Evolutionary conservation across 1,140 invertebrate genomes (phyloP), one percentile per base, ranked within the genome.

Genomic region (Rhyzopertha dominica): DNA sequence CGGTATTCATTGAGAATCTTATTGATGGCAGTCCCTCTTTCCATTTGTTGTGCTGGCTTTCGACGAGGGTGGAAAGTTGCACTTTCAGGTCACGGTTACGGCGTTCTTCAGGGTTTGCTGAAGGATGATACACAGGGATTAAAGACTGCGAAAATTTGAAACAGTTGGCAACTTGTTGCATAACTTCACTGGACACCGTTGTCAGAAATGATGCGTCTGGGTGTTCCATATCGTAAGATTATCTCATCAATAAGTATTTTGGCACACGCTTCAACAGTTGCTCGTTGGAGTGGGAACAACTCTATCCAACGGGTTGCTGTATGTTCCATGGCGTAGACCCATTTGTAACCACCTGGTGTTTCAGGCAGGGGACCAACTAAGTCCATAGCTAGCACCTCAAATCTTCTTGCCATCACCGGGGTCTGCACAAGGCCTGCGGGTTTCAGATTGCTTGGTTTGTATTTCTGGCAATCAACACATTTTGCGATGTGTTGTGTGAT

Each of bases 61-160:
- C 45, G 0, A 69, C 54, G 18, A 57, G 62, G 1, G 62, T 56
- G 0, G 49, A 26, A 1, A 71, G n/a, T n/a, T n/a, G n/a, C n/a
- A n/a, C n/a, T n/a, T n/a, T n/a, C n/a, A n/a, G 49, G 51, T 62
- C 63, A 10, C 61, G 39, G 43, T 71, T 72, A 2, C 59, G 56
- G 5, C 68, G 37, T 43, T 72, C 69, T 0, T 58, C 57, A 0
- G 61, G 61, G 34, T 71, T 69, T 0, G 62, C 49, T 38, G 67
- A 58, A 2, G 66, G 60, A 41, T 66, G 61, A 42, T 71, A 70
- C 0, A 51, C 17, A 0, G 61, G 51, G 0, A 51, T 57, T 4
- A 58, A 47, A 13, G 41, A 51, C 35, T 57, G 53, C 5, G 49
- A 37, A 4, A 58, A 39, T 7, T 31, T 43, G 0, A 56, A 13